phyloP scores from a whole-genome alignment of 2,113 vertebrate species.

The Nothoprocta pentlandii region DNA sequence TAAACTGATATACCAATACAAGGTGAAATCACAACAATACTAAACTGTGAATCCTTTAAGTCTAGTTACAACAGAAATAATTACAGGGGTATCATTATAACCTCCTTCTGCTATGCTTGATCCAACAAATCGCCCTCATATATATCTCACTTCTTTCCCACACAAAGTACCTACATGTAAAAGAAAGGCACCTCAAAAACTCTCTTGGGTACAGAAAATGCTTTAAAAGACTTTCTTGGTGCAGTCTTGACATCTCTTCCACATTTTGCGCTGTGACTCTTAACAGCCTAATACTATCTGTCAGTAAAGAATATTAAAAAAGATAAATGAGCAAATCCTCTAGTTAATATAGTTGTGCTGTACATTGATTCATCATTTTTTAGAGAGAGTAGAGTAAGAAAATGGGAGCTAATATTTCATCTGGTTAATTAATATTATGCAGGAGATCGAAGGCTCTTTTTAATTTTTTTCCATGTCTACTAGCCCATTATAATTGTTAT shows the following conservation, averaged over 20 bases:
- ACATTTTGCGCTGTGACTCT: neutral
- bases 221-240: neutral
- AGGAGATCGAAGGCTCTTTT: neutral
- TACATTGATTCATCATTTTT: neutral
- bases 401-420: neutral
- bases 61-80: neutral
- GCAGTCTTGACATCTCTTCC: neutral
- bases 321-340: constrained; percentile 1
- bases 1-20: neutral
- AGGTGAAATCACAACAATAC: neutral
- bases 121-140: neutral
- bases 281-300: neutral
- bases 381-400: neutral
- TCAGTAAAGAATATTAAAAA: neutral
- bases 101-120: neutral
- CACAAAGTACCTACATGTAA: neutral
- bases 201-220: neutral
- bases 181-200: neutral
- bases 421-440: neutral
- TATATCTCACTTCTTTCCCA: neutral
- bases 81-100: neutral
- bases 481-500: neutral
- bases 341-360: neutral
- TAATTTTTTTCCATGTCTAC: neutral
- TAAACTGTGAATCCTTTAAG: neutral